Conservation (phyloP, 2,797 vertebrate genomes). For the Pristis pectinata region DNA sequence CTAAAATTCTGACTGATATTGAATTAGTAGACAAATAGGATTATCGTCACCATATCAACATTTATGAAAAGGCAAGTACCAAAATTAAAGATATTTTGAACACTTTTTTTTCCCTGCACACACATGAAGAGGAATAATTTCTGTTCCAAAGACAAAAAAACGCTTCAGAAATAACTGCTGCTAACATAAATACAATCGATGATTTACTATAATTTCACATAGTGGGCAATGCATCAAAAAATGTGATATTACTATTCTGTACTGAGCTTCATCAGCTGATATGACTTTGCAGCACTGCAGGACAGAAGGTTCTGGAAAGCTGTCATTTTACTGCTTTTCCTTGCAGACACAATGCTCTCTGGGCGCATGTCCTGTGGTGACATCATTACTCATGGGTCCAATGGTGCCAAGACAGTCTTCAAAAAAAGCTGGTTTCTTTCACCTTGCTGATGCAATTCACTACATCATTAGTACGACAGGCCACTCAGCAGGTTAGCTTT, state of each 20-base stretch:
- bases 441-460: not conserved
- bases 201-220: not conserved
- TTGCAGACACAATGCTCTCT: not conserved
- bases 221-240: not conserved
- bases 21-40: not conserved
- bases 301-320: conserved; percentile 2
- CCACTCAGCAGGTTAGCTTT: not conserved
- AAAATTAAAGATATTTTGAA: not conserved
- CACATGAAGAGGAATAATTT: not conserved
- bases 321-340: not conserved
- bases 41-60: not conserved
- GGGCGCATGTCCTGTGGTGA: not conserved
- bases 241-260: not conserved
- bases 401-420: not conserved
- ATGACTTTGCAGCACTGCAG: not conserved
- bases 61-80: not conserved
- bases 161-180: not conserved
- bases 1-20: not conserved
- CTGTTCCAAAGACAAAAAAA: not conserved
- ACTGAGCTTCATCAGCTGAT: not conserved
- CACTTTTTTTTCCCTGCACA: too few relatives aligned
- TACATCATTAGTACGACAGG: not conserved
- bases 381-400: conserved; percentile 16
- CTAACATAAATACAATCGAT: not conserved
- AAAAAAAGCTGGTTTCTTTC: not conserved